Evolutionary conservation across 1,140 invertebrate genomes (phyloP), one percentile per base, ranked within the genome.

Genomic region (Pissodes strobi): DNA sequence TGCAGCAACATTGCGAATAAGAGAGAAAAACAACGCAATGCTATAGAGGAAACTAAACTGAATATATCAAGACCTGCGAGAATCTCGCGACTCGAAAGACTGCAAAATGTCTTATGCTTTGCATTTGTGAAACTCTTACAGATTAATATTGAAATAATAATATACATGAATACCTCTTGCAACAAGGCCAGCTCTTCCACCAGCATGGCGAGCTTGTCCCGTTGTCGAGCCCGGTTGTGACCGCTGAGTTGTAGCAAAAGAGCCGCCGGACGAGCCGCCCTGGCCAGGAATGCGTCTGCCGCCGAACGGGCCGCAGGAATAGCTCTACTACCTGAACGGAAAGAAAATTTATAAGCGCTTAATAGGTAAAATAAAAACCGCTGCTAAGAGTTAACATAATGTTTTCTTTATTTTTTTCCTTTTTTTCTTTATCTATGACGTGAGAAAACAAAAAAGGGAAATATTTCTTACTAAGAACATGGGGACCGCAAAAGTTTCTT

Each of bases 191-290:
- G 91, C 67, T 97, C 95, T 70, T 93, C 90, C n/a, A 98, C 80
- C 25, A 98, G 79, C 71, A 94, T 86, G 9, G 92, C 93, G 59
- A 97, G 81, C 81, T 96, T 97, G 76, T 98, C 95, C 53, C 95
- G 82, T 78, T 98, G 95, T 23, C 96, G 82, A 1, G 96, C 95
- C 65, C 94, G 82, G 81, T 98, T 99, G 75, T 97, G 94, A 2
- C 96, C 95, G 74, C 90, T 94, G 37, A 95, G 86, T 74, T 95
- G 91, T n/a, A 98, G 82, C 19, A 98, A 82, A 64, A 86, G 88
- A 10, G 88, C 89, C 75, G 98, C 94, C 6, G 95, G 90, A 17
- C 89, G 85, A n/a, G 91, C 87, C 74, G 94, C 96, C 64, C 92
- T 90, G 12, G 83, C 84, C 41, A 98, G 84, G 80, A 98, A 97